These are phyloP conservation scores for Nestor notabilis DNA, from an alignment of 2,113 vertebrate genomes.

Conservation along the genomic window DNA sequence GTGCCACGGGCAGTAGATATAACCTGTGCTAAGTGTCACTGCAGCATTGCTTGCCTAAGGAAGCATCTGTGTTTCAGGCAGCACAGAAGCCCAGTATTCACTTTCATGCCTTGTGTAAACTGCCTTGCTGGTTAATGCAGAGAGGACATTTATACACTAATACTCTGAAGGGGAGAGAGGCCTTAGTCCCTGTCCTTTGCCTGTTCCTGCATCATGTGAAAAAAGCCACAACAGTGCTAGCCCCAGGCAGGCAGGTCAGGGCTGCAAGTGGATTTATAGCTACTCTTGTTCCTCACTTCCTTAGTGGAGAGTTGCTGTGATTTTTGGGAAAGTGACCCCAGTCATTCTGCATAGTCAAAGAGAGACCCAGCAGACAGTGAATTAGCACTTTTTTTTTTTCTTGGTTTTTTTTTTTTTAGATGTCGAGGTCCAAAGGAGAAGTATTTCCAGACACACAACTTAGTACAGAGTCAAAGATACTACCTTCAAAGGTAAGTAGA, in stretches of 20 bases:
- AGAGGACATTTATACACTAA: neutral
- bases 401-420: neutral
- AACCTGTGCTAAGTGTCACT: neutral
- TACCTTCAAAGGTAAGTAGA: neutral
- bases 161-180: neutral
- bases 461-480: neutral
- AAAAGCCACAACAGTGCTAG: neutral
- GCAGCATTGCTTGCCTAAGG: accelerated
- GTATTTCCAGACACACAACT: neutral
- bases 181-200: neutral
- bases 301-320: neutral
- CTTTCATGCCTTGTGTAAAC: neutral
- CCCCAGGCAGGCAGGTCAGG: neutral
- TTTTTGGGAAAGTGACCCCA: neutral
- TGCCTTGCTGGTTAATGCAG: neutral
- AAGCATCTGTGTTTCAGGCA: neutral
- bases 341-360: neutral
- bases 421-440: neutral
- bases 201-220: neutral
- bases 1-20: neutral
- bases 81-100: neutral
- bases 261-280: neutral
- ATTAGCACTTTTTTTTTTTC: neutral
- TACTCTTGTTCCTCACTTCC: neutral
- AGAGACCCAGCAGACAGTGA: neutral